Evolutionary conservation across 2,888 invertebrate species (phyloP), one percentile per base, ranked within the genome.

Genomic region (Entomobrya proxima): DNA sequence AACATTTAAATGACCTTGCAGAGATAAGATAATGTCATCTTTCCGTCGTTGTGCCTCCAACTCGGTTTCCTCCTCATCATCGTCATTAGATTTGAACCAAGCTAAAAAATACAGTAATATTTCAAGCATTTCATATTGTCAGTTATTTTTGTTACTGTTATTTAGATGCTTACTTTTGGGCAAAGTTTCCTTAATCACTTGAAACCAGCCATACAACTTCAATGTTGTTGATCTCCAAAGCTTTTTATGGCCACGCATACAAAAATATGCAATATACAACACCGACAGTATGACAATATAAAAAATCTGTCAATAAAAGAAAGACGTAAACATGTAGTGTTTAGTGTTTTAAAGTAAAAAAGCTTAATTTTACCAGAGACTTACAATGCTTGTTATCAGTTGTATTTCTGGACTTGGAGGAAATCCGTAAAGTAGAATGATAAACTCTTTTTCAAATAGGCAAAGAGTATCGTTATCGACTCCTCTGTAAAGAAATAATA

Each of bases 381-480:
- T 61, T 76, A 87, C 86, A 27, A 86, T n/a, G 0, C 88, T 88
- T 15, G 86, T 77, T 6, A 88, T 13, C 4, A 89, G 58, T 47
- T 87, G 88, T 15, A 88, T 69, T 82, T 89, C 89, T 2, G 89
- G 87, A 21, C 86, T 75, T 0, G 89, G 89, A 3, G 82, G 82
- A 52, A 88, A 86, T 72, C 89, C 89, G 72, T 88, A 89, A 1
- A 88, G n/a, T 15, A 89, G 80, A 11, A 88, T 85, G 3, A 77
- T 69, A 72, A 89, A 85, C 7, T 88, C 86, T 13, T 79, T 69
- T 52, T 89, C 87, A 58, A 78, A 84, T 0, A 89, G 18, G 24
- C 88, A 88, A 1, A 89, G 52, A 1, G 88, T 88, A 21, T 69
- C 55, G 6, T 69, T 50, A n/a, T 89, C 89, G 18, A 89, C 86